Evolutionary conservation across 2,888 invertebrate species (phyloP), one percentile per base, ranked within the genome.

Genomic region (Patella pellucida): DNA sequence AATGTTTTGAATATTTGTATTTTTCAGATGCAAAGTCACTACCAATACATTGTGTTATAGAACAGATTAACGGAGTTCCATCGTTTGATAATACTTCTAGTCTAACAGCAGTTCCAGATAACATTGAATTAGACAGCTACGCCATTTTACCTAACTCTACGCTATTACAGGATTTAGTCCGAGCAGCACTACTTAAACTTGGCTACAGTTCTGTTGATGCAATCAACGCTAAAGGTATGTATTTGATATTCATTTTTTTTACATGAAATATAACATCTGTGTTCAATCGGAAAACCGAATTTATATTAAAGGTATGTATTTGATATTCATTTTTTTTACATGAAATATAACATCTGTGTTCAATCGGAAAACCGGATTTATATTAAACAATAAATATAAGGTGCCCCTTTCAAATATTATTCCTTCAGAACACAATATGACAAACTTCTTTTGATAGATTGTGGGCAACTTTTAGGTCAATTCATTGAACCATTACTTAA

Each of bases 11-110:
- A 68, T 67, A 27, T 52, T 72, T 50, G 27, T 68, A 68, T 90
- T 75, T 90, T 92, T 79, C 90, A 88, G 86, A 90, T 93, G 95
- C 94, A 71, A 95, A 95, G 92, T 96, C 96, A 50, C 93, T 97
- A 82, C 98, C 98, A 71, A 95, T 99, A 71, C 97, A 98, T 91
- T 98, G 98, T 91, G 94, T 98, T 79, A 97, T 99, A 75, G 98
- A 98, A 92, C 95, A 87, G 82, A 84, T 85, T 81, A 77, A 62
- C 3, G 62, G 62, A 23, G 23, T 62, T 19, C 52, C 74, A 68
- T 72, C 72, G 77, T 81, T 89, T 76, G 84, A 85, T 68, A 79
- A 72, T 27, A 71, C 71, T 12, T 52, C 71, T 27, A 77, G 74
- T 68, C 81, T 84, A 52, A 83, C 83, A 19, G 78, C 81, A 62